These are phyloP conservation scores for Pteronotus mesoamericanus DNA, from an alignment of 2,797 vertebrate species.

Conservation along the genomic window DNA sequence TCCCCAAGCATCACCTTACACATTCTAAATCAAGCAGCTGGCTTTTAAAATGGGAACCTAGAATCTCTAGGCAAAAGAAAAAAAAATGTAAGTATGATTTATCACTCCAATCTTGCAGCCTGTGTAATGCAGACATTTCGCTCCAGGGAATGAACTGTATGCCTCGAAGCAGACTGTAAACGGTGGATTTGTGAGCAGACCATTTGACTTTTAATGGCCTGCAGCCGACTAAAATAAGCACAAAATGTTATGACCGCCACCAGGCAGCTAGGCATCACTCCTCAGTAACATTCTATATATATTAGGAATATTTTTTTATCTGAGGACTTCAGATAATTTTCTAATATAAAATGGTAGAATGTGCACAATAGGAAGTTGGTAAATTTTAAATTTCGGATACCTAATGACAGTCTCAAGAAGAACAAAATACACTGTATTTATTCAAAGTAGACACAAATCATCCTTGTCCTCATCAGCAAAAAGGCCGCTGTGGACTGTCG, in stretches of 20 bases:
- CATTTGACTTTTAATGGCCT: constrained; percentile 51
- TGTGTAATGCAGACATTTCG: constrained; percentile 14
- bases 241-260: neutral
- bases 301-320: neutral
- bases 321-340: neutral
- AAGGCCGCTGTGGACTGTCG: neutral
- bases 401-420: neutral
- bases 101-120: constrained; percentile 37
- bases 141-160: constrained; percentile 26
- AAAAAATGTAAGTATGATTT: constrained; percentile 44
- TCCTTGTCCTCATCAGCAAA: neutral
- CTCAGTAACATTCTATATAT: neutral
- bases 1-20: neutral
- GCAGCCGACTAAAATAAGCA: neutral
- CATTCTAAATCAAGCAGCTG: constrained; percentile 33
- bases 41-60: constrained; percentile 38
- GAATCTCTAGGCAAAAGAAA: neutral
- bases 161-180: constrained; percentile 44
- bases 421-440: neutral
- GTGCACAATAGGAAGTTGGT: neutral
- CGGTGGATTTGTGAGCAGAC: constrained; percentile 33
- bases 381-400: neutral
- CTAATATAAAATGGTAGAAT: neutral
- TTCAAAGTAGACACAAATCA: neutral
- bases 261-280: neutral